phyloP scores from a whole-genome alignment of 2,797 vertebrate genomes.

The Pempheris klunzingeri region DNA sequence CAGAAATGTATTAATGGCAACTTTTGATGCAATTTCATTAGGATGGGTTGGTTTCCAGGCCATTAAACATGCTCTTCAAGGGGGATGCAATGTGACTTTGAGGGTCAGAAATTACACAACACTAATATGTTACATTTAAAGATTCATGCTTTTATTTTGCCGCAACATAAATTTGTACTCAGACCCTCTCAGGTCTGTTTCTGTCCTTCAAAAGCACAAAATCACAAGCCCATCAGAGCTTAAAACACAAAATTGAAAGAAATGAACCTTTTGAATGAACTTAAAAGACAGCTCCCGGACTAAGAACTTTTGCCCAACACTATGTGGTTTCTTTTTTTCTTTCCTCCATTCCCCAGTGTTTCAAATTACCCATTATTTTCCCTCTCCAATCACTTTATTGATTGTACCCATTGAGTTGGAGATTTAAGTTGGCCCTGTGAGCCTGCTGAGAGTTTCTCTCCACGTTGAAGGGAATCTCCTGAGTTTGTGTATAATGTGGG shows the following conservation, averaged over 20 bases:
- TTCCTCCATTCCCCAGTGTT: conserved; percentile 46
- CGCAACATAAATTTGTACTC: not conserved
- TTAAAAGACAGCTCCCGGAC: conserved; percentile 31
- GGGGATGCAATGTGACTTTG: conserved; percentile 46
- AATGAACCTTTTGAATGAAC: conserved; percentile 52
- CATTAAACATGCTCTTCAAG: conserved; percentile 50
- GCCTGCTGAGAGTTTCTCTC: conserved; percentile 53
- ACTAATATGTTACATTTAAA: conserved; percentile 8
- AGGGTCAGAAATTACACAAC: conserved; percentile 32
- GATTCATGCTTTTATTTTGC: conserved; percentile 4
- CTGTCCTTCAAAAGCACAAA: conserved; percentile 41
- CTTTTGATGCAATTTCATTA: conserved; percentile 57
- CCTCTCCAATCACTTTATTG: conserved; percentile 64
- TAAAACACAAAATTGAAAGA: conserved; percentile 52
- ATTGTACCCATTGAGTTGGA: conserved; percentile 56
- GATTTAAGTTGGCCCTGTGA: conserved; percentile 52
- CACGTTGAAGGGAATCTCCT: conserved; percentile 58
- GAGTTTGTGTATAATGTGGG: conserved; percentile 50
- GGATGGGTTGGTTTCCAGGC: conserved; percentile 57
- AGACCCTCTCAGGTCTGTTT: conserved; percentile 5
- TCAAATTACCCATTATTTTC: conserved; percentile 73
- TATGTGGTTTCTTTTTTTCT: conserved; percentile 41
- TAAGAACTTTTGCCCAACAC: conserved; percentile 49
- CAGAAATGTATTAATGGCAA: conserved; percentile 55
- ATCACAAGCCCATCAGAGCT: conserved; percentile 32